Base-by-base conservation (phyloP, 2,797 vertebrate genomes). In the Odontamblyopus rebecca region DNA sequence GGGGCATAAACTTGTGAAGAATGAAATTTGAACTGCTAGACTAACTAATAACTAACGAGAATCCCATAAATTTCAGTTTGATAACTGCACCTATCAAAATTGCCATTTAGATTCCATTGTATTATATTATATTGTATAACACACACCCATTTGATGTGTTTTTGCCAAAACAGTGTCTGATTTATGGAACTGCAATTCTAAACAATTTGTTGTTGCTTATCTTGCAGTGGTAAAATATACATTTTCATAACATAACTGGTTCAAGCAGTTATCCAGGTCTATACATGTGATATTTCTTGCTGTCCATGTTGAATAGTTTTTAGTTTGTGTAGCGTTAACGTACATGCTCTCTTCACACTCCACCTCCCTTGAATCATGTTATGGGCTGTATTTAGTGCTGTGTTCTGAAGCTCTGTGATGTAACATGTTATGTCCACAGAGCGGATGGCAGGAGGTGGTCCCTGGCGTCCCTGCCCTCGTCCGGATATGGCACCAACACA, bases 401-500 rank as follows among this genome's bases (percentile, higher is more conserved):
- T 65, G 41, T 65, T 48, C 23, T n/a, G 26, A 68, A 38, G 19
- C n/a, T 59, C 51, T 73, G 19, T 50, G 9, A 71, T 53, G 30
- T 76, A 6, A 69, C 11, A 70, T 78, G 70, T 75, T 30, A 65
- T 56, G 26, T 79, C 80, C 90, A 54, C 87, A 96, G 96, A 83
- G 94, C 95, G 32, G 96, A 97, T 26, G 96, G 96, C 41, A 94
- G 96, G 0, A 92, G 96, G 3, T 97, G 96, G 96, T 97, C 96
- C 69, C 90, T 97, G 81, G 96, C 96, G 0, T 97, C 96, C 0
- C 87, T 97, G 74, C 96, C 96, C 12, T 97, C 96, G 0, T 97
- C 96, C 27, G 96, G 96, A 76, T 97, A 97, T 93, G 96, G 96
- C 61, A 97, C 96, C 77, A 97, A 96, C 89, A 97, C 96, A 0